Base-by-base conservation (phyloP, 2,797 vertebrate genomes). In the Sebastolobus altivelis region DNA sequence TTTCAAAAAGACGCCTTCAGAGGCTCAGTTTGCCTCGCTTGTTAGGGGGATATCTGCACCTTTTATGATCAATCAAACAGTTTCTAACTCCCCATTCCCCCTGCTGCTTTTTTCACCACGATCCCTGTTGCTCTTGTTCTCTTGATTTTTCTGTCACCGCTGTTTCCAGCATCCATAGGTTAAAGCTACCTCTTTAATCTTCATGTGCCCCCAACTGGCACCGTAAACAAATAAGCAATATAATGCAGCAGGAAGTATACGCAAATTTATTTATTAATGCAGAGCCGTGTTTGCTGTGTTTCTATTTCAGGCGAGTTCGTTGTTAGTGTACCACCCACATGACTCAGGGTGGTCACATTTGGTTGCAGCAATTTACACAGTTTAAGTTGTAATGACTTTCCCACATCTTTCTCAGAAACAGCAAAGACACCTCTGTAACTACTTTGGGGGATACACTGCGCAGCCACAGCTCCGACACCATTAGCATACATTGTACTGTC, bases 331-430 rank as follows among this genome's bases (percentile, higher is more conserved):
- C 72, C 87, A 70, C 79, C 82, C 81, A 78, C 84, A 82, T 79
- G 38, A 85, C 77, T 87, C 65, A 8, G 65, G 80, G 71, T 86
- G 85, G 86, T 87, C 87, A 85, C 88, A 91, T 92, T 91, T 82
- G 85, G 73, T 88, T 87, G 82, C 76, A 62, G 86, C 81, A 93
- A 90, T 92, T 93, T 91, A 81, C 80, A 88, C 81, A 75, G 85
- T 89, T 93, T 87, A 89, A 84, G 75, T 81, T 89, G 76, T 92
- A 91, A 94, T 90, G 68, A 87, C 85, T 82, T 93, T 92, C 84
- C 79, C 78, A 74, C 79, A 77, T 89, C 77, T 91, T 86, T 52
- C 73, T 84, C 79, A 63, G 76, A 89, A 91, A 80, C 74, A 79
- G 75, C 80, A 38, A 85, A 79, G 89, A 91, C 90, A 90, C 83